phyloP scores from a whole-genome alignment of 2,888 invertebrate species.

The Malachius bipustulatus region DNA sequence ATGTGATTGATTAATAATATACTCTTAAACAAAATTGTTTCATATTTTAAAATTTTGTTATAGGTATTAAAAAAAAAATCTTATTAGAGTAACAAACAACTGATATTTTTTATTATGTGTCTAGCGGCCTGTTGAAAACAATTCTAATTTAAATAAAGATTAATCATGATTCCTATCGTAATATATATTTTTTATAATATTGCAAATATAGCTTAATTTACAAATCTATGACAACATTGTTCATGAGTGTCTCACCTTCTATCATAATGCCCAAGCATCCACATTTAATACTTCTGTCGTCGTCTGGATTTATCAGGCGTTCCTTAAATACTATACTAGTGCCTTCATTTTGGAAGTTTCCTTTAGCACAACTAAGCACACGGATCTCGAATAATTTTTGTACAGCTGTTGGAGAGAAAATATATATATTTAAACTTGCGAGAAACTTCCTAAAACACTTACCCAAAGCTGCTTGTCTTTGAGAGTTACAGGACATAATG shows the following conservation, averaged over 20 bases:
- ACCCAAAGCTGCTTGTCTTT: constrained; percentile 43
- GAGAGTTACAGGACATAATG: constrained; percentile 40
- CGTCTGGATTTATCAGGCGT: constrained; percentile 27
- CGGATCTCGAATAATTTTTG: constrained; percentile 47
- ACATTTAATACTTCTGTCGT: constrained; percentile 32
- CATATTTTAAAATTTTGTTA: no score
- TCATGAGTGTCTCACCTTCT: constrained; percentile 28
- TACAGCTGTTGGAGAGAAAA: constrained; percentile 37
- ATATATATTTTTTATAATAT: no score
- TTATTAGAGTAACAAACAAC: no score
- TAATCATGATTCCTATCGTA: no score
- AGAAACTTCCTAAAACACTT: constrained; percentile 12
- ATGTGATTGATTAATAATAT: no score
- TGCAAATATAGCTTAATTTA: no score
- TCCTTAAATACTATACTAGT: constrained; percentile 29
- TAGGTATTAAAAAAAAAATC: no score
- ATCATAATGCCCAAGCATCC: constrained; percentile 35
- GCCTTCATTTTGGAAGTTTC: constrained; percentile 42
- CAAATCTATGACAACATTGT: no score
- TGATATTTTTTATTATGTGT: no score
- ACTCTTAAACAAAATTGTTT: no score
- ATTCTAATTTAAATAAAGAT: no score
- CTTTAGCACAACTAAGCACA: constrained; percentile 49
- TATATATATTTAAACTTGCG: not conserved
- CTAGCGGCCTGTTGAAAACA: no score